Base-by-base conservation (phyloP, 2,113 vertebrate species). In the Myrmecophaga tridactyla region DNA sequence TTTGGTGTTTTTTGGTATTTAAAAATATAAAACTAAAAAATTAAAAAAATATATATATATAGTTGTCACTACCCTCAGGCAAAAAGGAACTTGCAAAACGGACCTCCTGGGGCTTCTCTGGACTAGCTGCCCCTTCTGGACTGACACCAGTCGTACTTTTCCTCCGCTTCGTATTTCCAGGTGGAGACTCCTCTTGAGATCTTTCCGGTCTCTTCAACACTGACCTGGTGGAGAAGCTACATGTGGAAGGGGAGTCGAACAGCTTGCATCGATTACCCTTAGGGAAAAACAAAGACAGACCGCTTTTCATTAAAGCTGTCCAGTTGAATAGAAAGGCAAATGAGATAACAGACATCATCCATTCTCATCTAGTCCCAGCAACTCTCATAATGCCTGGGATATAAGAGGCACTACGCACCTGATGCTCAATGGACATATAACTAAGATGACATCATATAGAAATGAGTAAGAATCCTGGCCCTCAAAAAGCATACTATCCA, bases 151-250 rank as follows among this genome's bases (percentile, higher is more conserved):
- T 94, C 95, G 98, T 76, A 89, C 98, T 99, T 67, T 97, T 99
- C 70, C 99, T 98, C 85, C 99, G 98, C 97, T 99, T 99, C 21
- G 98, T 98, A 72, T 98, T 98, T 65, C 98, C 96, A 0, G 98
- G 98, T 0, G 98, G 98, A 95, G 97, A 98, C 48, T 99, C 99
- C 15, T 99, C 99, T 11, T 94, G 94, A 3, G 98, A 97, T 18
- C 98, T 98, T 77, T 99, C 99, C 6, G 98, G 72, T 12, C 99
- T 99, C 90, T 99, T 99, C 58, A 98, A 96, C 1, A 97, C 43
- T 18, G 93, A 69, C 34, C 98, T 98, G 8, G 96, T 96, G 62
- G 87, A 86, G 0, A 95, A 94, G 25, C 92, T 75, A 3, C 98
- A 98, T 92, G 97, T 95, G 21, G 99, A 98, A 0, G 98, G 98